Percentiles rank a stretch among this genome's conserved stretches.
Conservation (phyloP, 2,113 vertebrate species). For the Amphilophus citrinellus region DNA sequence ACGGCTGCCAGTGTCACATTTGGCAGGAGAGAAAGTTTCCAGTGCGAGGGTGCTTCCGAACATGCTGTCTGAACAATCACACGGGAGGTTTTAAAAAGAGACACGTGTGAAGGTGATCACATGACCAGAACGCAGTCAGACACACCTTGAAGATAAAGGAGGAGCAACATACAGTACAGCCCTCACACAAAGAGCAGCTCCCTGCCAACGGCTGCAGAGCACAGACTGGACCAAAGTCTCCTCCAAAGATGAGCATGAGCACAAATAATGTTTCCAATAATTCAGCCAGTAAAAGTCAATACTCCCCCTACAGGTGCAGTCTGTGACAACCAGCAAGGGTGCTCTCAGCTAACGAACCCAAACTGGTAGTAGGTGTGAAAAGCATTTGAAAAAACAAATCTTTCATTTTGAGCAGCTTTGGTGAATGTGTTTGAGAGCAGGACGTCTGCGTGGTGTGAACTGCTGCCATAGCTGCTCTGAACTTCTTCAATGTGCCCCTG, state of each 20-base stretch:
- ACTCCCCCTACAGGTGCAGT: neutral
- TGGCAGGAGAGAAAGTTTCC: neutral
- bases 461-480: neutral
- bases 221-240: neutral
- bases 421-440: neutral
- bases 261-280: neutral
- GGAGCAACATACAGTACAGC: neutral
- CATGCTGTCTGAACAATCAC: neutral
- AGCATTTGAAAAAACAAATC: neutral
- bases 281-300: neutral
- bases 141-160: neutral
- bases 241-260: neutral
- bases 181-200: slow-evolving; percentile 3
- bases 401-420: neutral
- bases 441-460: neutral
- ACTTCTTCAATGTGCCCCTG: neutral
- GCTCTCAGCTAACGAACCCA: neutral
- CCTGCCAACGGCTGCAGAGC: neutral
- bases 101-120: neutral
- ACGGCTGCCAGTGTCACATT: neutral
- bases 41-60: neutral
- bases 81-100: neutral
- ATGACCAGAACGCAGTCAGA: neutral
- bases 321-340: neutral
- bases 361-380: neutral